Evolutionary conservation across 1,140 invertebrate genomes (phyloP).

Genomic region (Laupala kohalensis): DNA sequence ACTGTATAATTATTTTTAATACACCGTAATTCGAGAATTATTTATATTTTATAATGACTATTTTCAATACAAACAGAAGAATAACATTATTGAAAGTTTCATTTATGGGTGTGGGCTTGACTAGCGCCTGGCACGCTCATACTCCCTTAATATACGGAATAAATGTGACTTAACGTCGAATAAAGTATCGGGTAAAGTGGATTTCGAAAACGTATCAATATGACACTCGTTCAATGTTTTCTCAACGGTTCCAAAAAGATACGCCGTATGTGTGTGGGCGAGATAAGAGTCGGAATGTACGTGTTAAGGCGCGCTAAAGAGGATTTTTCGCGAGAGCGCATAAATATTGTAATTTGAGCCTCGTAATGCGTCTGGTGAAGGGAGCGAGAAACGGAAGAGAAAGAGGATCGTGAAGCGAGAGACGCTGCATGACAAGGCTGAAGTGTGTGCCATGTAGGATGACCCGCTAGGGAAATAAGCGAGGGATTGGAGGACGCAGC

Average conservation of each 20-base stretch:
- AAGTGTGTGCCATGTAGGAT: background rate
- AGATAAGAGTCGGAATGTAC: background rate
- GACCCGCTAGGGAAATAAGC: background rate
- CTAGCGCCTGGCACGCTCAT: too few relatives aligned
- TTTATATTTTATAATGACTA: too few relatives aligned
- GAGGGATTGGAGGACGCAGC: background rate
- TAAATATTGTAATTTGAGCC: background rate
- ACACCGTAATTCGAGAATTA: too few relatives aligned
- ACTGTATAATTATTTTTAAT: too few relatives aligned
- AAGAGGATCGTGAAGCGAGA: background rate
- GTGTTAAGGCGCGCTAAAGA: background rate
- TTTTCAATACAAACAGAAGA: too few relatives aligned
- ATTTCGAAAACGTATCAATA: too few relatives aligned
- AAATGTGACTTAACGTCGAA: too few relatives aligned
- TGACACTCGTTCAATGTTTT: background rate
- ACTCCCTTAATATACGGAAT: too few relatives aligned
- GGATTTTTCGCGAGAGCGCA: background rate
- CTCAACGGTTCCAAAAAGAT: background rate
- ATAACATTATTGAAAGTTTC: too few relatives aligned
- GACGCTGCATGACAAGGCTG: background rate
- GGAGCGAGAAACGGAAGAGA: background rate
- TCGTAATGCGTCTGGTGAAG: background rate
- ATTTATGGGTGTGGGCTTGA: too few relatives aligned
- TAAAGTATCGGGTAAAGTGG: too few relatives aligned
- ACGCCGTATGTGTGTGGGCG: background rate